Base-by-base conservation (phyloP, 2,888 invertebrate genomes). In the Zygaena filipendulae region DNA sequence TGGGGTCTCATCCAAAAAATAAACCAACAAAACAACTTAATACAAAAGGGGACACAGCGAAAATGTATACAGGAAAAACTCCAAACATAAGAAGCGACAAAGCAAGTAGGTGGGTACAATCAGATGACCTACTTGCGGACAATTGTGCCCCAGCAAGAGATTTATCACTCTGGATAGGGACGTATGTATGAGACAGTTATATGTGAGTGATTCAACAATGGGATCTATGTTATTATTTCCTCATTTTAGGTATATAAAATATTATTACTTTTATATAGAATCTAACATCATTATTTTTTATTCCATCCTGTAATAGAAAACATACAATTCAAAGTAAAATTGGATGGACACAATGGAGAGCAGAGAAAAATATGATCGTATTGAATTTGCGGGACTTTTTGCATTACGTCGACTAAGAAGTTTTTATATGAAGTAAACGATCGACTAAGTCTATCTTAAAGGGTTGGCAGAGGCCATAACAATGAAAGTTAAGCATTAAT, bases 51-150 rank as follows among this genome's bases (percentile, higher is more conserved):
- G 33, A 32, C 49, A 64, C 64, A 69, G 63, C 62, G 63, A 69
- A 66, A 74, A 70, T 64, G 66, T 63, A 66, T 66, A 62, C 54
- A 55, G 56, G 63, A 60, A 67, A 66, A 70, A 63, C 59, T 60
- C 48, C 49, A 54, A 58, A 59, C 47, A 53, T 49, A 51, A 52
- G 50, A 57, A 48, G 52, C 51, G 48, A 52, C 55, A 56, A 16
- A 16, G 60, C 62, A 67, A 69, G 64, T 68, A 66, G 63, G 53
- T 56, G 48, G 49, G 55, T 53, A 66, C 69, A 71, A 71, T 69
- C 67, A 60, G 63, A 58, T 67, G 75, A 66, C 70, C 70, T 53
- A 70, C 52, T 71, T 68, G 67, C 40, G 59, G 63, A 70, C 70
- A 71, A 74, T 72, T 70, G 71, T 64, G 60, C 52, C 54, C 48